Percentiles rank a stretch among this genome's conserved stretches.
Conservation (phyloP, 1,140 invertebrate species). For the Drosophila truncata region DNA sequence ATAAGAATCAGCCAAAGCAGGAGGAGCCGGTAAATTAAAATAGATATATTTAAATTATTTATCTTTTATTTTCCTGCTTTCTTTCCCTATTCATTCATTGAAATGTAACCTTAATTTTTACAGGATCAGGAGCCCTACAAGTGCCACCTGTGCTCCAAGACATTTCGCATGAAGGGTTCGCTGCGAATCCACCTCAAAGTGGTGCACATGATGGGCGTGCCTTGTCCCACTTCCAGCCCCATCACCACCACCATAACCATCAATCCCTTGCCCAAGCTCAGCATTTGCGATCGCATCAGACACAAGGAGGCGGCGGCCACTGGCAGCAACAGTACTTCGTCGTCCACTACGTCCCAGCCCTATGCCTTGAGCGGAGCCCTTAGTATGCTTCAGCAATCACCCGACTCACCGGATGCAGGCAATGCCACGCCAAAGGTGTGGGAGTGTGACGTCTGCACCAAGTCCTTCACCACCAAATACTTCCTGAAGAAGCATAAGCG, state of each 20-base stretch:
- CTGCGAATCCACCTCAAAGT: slow-evolving; percentile 93
- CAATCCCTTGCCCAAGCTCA: slow-evolving; percentile 65
- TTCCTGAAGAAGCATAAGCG: slow-evolving; percentile 95
- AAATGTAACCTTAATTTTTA: neutral
- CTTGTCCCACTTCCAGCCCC: slow-evolving; percentile 68
- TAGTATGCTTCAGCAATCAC: slow-evolving; percentile 70
- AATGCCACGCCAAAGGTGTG: slow-evolving; percentile 87
- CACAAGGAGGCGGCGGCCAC: slow-evolving; percentile 62
- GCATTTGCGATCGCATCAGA: slow-evolving; percentile 82
- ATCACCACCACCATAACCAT: slow-evolving; percentile 3
- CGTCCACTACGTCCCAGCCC: slow-evolving; percentile 39
- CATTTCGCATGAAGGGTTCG: slow-evolving; percentile 92
- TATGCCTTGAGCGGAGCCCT: slow-evolving; percentile 69
- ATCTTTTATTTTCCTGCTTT: neutral
- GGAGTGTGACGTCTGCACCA: slow-evolving; percentile 94
- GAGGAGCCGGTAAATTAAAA: slow-evolving; percentile 14
- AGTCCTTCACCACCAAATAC: slow-evolving; percentile 95
- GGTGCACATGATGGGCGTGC: slow-evolving; percentile 87
- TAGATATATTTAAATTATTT: no score
- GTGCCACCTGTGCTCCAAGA: slow-evolving; percentile 92
- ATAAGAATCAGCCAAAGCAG: neutral
- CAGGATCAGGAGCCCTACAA: slow-evolving; percentile 87
- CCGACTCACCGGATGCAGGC: slow-evolving; percentile 12
- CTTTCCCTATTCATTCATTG: neutral
- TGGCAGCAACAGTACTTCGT: neutral